Percentiles rank a stretch among this genome's conserved stretches.
Evolutionary conservation across 2,113 vertebrate species (phyloP).

Genomic region (Notiomystis cincta): DNA sequence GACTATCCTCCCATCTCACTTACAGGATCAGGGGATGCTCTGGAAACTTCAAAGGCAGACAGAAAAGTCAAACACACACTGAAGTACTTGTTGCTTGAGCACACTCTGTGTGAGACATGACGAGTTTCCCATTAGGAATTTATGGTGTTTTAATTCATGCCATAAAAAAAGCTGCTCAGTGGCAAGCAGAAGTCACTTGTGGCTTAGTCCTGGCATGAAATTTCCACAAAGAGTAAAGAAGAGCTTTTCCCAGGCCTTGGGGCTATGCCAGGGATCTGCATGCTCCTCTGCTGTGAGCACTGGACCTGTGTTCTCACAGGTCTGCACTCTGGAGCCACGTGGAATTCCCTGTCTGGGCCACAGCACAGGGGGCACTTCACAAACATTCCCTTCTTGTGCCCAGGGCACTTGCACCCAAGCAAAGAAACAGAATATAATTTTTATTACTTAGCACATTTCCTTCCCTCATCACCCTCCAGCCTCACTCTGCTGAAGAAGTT

Average conservation of each 20-base stretch:
- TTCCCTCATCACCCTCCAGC: background rate
- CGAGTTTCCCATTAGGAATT: background rate
- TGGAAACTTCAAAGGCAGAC: background rate
- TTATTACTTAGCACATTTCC: background rate
- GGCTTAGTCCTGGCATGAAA: background rate
- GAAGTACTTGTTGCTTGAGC: background rate
- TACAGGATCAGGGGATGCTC: background rate
- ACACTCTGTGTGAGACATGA: background rate
- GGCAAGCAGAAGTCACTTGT: background rate
- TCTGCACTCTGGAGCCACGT: background rate
- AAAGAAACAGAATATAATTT: background rate
- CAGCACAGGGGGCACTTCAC: fast-evolving
- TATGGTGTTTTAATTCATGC: background rate
- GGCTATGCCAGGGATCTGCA: background rate
- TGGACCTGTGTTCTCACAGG: background rate
- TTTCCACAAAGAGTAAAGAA: background rate
- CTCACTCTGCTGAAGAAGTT: background rate
- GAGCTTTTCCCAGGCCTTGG: background rate
- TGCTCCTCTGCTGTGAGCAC: fast-evolving
- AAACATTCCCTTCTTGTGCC: background rate
- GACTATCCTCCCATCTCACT: background rate
- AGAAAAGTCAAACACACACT: background rate
- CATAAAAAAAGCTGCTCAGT: background rate
- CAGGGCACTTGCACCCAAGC: background rate
- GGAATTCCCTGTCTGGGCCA: background rate